Conservation (phyloP, 2,113 vertebrate species). For the Lophura nycthemera region DNA sequence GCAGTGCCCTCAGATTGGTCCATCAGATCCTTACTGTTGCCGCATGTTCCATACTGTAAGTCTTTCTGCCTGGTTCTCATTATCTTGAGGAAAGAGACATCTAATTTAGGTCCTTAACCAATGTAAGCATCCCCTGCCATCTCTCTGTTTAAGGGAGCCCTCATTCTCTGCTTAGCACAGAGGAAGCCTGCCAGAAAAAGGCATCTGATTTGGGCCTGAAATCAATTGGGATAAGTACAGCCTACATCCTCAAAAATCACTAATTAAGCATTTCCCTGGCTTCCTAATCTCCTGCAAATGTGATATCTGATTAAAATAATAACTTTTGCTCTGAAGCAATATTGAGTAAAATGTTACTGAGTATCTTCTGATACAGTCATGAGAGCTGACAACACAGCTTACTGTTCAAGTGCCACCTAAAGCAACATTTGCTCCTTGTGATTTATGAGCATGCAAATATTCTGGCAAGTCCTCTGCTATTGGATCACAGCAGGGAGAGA, state of each 20-base stretch:
- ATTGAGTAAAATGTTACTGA: neutral
- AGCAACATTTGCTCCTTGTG: neutral
- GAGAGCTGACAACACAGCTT: neutral
- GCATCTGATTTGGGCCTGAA: neutral
- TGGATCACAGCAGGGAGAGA: neutral
- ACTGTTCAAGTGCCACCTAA: neutral
- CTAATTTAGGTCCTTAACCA: neutral
- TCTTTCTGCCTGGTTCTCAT: neutral
- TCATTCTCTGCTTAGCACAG: neutral
- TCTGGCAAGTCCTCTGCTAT: constrained; percentile 11
- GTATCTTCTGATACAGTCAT: neutral
- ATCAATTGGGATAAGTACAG: neutral
- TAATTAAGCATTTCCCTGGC: neutral
- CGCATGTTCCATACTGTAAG: neutral
- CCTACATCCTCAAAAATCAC: neutral
- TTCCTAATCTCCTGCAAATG: neutral
- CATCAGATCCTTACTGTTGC: neutral
- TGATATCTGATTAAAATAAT: neutral
- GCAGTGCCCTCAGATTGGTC: neutral
- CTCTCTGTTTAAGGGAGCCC: neutral
- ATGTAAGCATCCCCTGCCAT: neutral
- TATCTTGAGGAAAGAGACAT: neutral
- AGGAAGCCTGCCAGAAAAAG: neutral
- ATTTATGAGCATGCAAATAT: constrained; percentile 35
- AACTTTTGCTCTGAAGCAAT: neutral